These are phyloP conservation scores for Odocoileus hemionus DNA, from an alignment of 2,113 vertebrate species.

Conservation along the genomic window DNA sequence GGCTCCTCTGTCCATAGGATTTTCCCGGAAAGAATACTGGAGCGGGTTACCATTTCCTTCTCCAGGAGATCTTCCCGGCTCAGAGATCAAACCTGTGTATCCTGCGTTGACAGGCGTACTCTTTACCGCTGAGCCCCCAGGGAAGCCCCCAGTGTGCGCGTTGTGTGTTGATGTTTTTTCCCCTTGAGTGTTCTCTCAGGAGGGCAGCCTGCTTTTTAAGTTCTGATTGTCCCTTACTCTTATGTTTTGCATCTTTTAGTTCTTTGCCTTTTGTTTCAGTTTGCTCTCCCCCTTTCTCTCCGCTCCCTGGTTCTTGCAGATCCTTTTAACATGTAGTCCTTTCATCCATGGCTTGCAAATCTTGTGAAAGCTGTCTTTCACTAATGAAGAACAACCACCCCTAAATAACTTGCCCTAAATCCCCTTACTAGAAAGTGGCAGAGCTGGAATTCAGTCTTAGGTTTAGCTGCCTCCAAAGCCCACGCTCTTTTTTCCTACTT, in stretches of 20 bases:
- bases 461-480: neutral
- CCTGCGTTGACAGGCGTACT: neutral
- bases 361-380: neutral
- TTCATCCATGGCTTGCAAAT: neutral
- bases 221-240: neutral
- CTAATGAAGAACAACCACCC: neutral
- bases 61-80: neutral
- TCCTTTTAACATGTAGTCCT: neutral
- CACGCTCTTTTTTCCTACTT: neutral
- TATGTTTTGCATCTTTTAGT: neutral
- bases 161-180: neutral
- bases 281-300: neutral
- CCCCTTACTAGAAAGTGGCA: neutral
- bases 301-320: neutral
- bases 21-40: neutral
- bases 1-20: neutral
- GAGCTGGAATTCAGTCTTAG: neutral
- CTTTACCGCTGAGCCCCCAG: rapidly evolving
- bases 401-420: neutral
- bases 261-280: neutral
- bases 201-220: neutral
- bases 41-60: neutral
- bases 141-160: neutral
- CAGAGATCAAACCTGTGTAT: neutral
- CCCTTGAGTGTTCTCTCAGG: neutral